Evolutionary conservation across 2,888 invertebrate genomes (phyloP), one percentile per base, ranked within the genome.

Genomic region (Galerucella nymphaeae): DNA sequence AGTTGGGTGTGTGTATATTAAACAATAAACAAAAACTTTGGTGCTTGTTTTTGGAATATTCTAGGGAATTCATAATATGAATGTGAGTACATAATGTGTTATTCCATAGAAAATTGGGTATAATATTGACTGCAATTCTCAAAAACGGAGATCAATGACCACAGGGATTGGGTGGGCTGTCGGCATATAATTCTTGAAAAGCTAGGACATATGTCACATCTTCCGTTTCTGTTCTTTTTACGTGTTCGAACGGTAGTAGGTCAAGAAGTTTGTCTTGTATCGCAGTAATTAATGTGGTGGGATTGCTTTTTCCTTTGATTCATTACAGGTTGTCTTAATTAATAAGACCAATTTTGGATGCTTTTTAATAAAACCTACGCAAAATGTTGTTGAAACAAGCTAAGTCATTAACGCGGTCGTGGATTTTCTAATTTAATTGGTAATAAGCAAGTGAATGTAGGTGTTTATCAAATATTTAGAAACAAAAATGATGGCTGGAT

Each of bases 101-200:
- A 53, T 63, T 70, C 23, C 10, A 16, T 63, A 48, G 18, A 30
- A 53, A 30, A 30, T n/a, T 64, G n/a, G 6, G 11, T 18, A 8
- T 23, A 53, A 42, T 59, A 48, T n/a, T 14, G 8, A 45, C 50
- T 50, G 16, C 11, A 57, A 57, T 53, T 5, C 57, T 38, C 16
- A 5, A 71, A 72, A 66, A 68, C 57, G 16, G 77, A 83, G 86
- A 86, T 86, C 86, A 86, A 86, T 86, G 86, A 86, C 86, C 86
- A 86, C 84, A 85, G 86, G 85, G 85, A 86, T 85, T 85, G 86
- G 86, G 85, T 85, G 85, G 86, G 84, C 85, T 82, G 83, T 82
- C 81, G 79, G 79, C 80, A 79, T 79, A 80, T 79, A 77, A 80
- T 80, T 81, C 73, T 72, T 71, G 75, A 59, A 70, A 68, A 66